Evolutionary conservation across 2,888 invertebrate species (phyloP).

Genomic region (Caenorhabditis afra): DNA sequence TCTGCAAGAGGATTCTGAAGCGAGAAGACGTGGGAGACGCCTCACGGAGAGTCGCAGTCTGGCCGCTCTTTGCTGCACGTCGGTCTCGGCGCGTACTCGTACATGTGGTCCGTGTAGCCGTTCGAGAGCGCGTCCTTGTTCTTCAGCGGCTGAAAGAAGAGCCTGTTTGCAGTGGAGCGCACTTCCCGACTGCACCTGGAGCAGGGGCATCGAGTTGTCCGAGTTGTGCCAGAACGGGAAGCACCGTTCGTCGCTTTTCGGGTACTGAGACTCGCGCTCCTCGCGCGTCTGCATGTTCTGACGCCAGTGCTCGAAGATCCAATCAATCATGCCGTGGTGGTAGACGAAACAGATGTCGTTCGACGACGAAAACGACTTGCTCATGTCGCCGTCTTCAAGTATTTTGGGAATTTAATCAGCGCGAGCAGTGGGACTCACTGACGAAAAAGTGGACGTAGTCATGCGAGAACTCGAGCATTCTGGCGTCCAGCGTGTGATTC

Average conservation of each 20-base stretch:
- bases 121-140: slow-evolving; percentile 72
- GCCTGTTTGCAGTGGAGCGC: neutral
- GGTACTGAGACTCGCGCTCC: slow-evolving; percentile 71
- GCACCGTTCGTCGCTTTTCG: slow-evolving; percentile 66
- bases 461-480: slow-evolving; percentile 78
- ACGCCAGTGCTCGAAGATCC: slow-evolving; percentile 80
- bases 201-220: slow-evolving; percentile 72
- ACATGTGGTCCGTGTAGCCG: slow-evolving; percentile 75
- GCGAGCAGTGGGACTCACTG: slow-evolving; percentile 53
- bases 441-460: slow-evolving; percentile 79
- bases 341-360: slow-evolving; percentile 81
- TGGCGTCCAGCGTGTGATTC: slow-evolving; percentile 73
- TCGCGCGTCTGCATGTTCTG: slow-evolving; percentile 67
- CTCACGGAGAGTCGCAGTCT: slow-evolving; percentile 68
- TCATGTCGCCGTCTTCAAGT: slow-evolving; percentile 76
- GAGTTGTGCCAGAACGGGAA: slow-evolving; percentile 73
- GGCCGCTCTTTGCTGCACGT: slow-evolving; percentile 59
- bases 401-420: too few relatives aligned
- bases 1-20: slow-evolving; percentile 50
- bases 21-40: neutral
- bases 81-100: slow-evolving; percentile 73
- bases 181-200: slow-evolving; percentile 50
- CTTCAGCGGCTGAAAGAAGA: slow-evolving; percentile 42
- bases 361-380: slow-evolving; percentile 76
- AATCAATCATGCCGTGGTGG: slow-evolving; percentile 81